Percentiles rank a stretch among this genome's conserved stretches.
Evolutionary conservation across 1,140 invertebrate species (phyloP).

Genomic region (Uloborus diversus): DNA sequence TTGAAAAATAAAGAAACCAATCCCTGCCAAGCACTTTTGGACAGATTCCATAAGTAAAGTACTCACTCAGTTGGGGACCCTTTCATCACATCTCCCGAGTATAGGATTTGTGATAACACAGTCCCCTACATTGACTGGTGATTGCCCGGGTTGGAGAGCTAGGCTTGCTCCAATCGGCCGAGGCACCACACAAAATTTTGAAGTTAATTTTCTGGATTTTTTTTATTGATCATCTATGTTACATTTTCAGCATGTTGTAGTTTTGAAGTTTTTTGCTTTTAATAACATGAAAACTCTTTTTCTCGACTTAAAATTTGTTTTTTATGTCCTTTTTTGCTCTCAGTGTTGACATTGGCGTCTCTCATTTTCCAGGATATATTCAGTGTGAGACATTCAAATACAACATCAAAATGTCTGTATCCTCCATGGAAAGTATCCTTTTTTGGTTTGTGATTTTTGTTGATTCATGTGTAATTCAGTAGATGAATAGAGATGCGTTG

Average conservation of each 20-base stretch:
- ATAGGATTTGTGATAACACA: conserved; percentile 3
- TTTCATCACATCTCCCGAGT: conserved; percentile 1
- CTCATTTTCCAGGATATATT: neutral
- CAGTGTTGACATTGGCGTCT: neutral
- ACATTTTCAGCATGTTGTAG: neutral
- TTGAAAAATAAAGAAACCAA: no score
- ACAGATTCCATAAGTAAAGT: no score
- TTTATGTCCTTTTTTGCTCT: neutral
- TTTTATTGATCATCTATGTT: neutral
- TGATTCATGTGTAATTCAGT: neutral
- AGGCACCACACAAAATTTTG: conserved; percentile 31
- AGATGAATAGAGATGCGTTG: neutral
- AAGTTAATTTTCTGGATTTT: neutral
- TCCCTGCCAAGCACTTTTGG: no score
- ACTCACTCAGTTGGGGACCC: no score
- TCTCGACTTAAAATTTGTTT: neutral
- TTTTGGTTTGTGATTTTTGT: conserved; percentile 61
- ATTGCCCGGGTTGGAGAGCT: conserved; percentile 20
- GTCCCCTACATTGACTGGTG: conserved; percentile 29
- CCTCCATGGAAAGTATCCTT: conserved; percentile 90
- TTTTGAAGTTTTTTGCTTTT: neutral
- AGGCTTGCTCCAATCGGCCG: conserved; percentile 35
- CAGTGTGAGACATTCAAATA: no score
- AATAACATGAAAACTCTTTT: neutral
- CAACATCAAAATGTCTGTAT: conserved; percentile 67